A percentile compares a stretch with the other conserved stretches of the same genome.
Conservation (phyloP, 2,113 vertebrate genomes). For the Drymodes brunneopygia region DNA sequence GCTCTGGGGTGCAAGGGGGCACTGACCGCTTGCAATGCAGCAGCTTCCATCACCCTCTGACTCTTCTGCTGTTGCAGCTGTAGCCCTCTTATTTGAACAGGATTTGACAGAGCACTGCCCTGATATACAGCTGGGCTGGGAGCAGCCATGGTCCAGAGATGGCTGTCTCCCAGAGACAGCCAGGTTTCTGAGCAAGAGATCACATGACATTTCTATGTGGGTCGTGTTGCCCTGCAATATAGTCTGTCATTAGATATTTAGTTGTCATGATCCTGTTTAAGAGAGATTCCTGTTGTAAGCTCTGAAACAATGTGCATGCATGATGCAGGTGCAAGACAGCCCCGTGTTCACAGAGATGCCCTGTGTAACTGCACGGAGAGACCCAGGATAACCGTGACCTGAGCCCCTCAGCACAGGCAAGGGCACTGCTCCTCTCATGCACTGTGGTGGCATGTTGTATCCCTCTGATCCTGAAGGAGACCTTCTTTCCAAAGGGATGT, state of each 20-base stretch:
- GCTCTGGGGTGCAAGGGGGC: background rate
- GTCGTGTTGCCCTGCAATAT: rapidly evolving
- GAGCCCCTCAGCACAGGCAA: rapidly evolving
- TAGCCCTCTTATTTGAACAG: background rate
- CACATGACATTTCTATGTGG: rapidly evolving
- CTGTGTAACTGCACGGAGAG: rapidly evolving
- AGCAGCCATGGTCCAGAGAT: background rate
- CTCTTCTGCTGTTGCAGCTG: background rate
- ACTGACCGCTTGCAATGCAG: rapidly evolving
- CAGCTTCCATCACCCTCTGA: background rate
- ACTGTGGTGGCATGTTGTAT: background rate
- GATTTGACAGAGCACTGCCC: rapidly evolving
- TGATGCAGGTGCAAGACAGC: background rate
- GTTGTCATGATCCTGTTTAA: background rate
- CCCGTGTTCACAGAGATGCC: background rate
- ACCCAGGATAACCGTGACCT: background rate
- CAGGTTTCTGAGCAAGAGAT: background rate
- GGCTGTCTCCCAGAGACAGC: rapidly evolving
- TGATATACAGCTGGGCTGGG: background rate
- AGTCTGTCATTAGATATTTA: background rate
- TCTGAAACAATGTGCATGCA: background rate
- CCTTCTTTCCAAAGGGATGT: background rate
- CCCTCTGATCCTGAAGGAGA: background rate
- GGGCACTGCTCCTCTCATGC: background rate
- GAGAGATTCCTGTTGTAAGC: background rate